phyloP scores from a whole-genome alignment of 2,113 vertebrate genomes.

The Passer domesticus region DNA sequence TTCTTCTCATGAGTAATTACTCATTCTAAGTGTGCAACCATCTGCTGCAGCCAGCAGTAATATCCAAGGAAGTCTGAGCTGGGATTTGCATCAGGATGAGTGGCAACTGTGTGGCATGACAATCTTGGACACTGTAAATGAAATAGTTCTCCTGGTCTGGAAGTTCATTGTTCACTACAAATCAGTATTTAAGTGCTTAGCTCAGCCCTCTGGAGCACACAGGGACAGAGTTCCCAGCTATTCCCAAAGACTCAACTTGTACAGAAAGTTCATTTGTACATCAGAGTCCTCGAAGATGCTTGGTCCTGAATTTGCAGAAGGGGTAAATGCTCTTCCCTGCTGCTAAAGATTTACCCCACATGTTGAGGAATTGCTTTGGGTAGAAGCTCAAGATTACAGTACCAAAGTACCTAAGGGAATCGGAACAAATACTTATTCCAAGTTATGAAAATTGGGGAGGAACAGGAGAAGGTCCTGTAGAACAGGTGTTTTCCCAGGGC shows the following conservation, averaged over 20 bases:
- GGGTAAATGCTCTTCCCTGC: not conserved
- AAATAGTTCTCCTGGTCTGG: not conserved
- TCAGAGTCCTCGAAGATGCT: not conserved
- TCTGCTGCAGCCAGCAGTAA: not conserved
- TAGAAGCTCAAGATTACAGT: not conserved
- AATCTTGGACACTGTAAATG: not conserved
- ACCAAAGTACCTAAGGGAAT: not conserved
- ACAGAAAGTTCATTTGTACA: not conserved
- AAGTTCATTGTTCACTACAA: not conserved
- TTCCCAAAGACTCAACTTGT: not conserved
- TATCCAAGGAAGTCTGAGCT: not conserved
- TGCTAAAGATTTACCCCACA: not conserved
- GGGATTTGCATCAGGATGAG: not conserved
- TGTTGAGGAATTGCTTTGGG: not conserved
- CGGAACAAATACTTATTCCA: not conserved
- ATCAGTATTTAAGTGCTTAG: not conserved
- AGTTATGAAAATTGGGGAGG: not conserved
- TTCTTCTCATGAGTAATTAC: not conserved
- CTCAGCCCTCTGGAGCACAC: not conserved
- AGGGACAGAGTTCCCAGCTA: not conserved
- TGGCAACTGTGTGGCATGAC: not conserved
- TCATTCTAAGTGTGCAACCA: not conserved
- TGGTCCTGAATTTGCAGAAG: not conserved
- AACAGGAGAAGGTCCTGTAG: not conserved
- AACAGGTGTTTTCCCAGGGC: not conserved